A percentile compares a stretch with the other conserved stretches of the same genome.
These are phyloP conservation scores for Noctua fimbriata DNA, from an alignment of 2,888 invertebrate species.

Conservation along the genomic window DNA sequence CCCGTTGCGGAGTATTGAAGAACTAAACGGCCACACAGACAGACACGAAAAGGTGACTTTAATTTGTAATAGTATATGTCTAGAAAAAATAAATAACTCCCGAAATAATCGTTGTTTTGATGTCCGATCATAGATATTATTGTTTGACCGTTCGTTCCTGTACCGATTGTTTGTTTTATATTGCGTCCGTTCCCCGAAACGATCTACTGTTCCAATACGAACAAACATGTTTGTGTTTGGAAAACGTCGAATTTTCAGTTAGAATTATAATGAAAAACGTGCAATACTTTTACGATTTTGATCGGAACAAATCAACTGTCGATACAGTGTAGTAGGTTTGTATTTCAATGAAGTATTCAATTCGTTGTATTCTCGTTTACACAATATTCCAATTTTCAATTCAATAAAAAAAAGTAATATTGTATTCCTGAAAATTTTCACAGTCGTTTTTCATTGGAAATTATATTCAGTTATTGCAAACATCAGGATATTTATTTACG, in stretches of 20 bases:
- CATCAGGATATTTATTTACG: not conserved
- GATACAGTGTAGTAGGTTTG: not conserved
- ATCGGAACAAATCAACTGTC: constrained; percentile 9
- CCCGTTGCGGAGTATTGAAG: not conserved
- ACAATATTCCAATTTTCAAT: not conserved
- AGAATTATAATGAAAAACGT: constrained; percentile 32
- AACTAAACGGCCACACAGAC: not conserved
- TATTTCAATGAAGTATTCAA: constrained; percentile 11
- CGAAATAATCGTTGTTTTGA: constrained; percentile 8
- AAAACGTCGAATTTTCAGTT: constrained; percentile 18
- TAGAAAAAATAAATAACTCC: not conserved
- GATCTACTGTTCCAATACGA: constrained; percentile 3
- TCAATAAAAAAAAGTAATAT: not conserved
- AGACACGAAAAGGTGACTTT: not conserved
- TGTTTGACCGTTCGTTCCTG: constrained; percentile 18
- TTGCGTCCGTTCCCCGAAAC: constrained; percentile 18
- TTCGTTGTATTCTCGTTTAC: not conserved
- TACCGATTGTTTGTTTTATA: constrained; percentile 32
- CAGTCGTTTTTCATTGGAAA: not conserved
- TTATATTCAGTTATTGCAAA: not conserved
- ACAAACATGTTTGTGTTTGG: constrained; percentile 24
- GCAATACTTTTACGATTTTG: constrained; percentile 6
- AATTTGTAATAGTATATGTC: not conserved
- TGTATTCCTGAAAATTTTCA: not conserved
- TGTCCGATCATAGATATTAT: constrained; percentile 26